Evolutionary conservation across 2,888 invertebrate genomes (phyloP), one percentile per base, ranked within the genome.

Genomic region (Chaetoderma sp.): DNA sequence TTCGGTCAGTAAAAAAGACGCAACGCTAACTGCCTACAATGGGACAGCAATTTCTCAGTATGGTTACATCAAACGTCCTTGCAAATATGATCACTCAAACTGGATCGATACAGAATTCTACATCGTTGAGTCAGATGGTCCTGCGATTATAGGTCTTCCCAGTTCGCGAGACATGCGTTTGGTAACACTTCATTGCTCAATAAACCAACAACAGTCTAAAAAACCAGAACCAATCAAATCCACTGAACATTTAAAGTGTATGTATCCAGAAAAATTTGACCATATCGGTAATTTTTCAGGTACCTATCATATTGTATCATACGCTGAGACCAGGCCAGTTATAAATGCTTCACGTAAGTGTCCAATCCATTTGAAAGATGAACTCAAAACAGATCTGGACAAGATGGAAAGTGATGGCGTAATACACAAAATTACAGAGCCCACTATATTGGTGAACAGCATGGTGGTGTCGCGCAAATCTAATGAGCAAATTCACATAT

Each of bases 371-470:
- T n/a, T 60, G 25, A 16, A 50, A 18, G 60, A 60, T 23, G 28
- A 4, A 18, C 47, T 60, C 6, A 52, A 49, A 23, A 16, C 4
- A n/a, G 60, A 50, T 23, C 33, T 49, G 5, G 21, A 60, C 33
- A 23, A 45, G 16, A 60, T 49, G 49, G 45, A 47, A 32, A 21
- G 28, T 2, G 13, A 4, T 23, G 30, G 25, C 4, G 44, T 60
- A 8, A 60, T 60, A 3, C 18, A 4, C 21, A 27, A 39, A 42
- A 45, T 58, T 18, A n/a, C n/a, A n/a, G 60, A 62, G 49, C 60
- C 49, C n/a, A 61, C 68, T 3, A 56, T 49, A n/a, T 68, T 64
- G 68, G 28, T 55, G 1, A 47, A 33, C 16, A 65, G 58, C 47
- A 28, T 68, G 2, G 65, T 55, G 18, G 60, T 54, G 30, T 28